Evolutionary conservation across 2,888 invertebrate genomes (phyloP), one percentile per base, ranked within the genome.

Genomic region (Eucriotettix oculatus): DNA sequence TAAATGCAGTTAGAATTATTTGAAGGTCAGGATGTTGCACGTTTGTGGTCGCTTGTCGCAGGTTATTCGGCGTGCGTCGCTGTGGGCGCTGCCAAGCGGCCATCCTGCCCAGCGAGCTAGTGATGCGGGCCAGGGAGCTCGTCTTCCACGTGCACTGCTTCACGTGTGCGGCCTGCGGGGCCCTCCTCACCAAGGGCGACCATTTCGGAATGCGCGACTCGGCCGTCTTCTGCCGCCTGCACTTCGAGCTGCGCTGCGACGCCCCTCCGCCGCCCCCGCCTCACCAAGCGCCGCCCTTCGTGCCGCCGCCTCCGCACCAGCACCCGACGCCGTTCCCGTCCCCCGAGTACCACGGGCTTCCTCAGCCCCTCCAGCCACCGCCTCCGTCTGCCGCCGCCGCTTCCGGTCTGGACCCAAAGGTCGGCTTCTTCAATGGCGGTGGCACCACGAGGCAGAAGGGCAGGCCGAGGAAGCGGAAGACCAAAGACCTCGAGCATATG

Each of bases 61-160:
- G 96, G 76, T 80, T 93, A 75, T 96, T 93, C 74, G 90, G 89
- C 54, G 84, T 88, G 74, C 87, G 88, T 75, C 79, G 92, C 60
- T 95, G 95, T 75, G 86, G 90, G 60, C 83, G 94, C 64, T 97
- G 96, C 75, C 87, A 89, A 69, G 86, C 88, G 44, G 86, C 87
- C 58, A 93, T 97, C 67, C 84, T 87, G 43, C 85, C 93, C 48
- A 87, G 91, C 57, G 95, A 96, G 76, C 76, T 96, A 73, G 95
- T 97, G 72, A 95, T 97, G 95, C 79, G 93, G 59, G 95, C 93
- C 11, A 80, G 91, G 58, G 93, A 94, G 69, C 80, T 89, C 69
- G 92, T 95, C 67, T 97, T 91, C 78, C 96, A 97, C 78, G 86
- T 95, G 63, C 86, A 87, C 71, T 97, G 96, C 76, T 97, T 97